These are phyloP conservation scores for Callipepla californica DNA, from an alignment of 2,113 vertebrate genomes.

Conservation along the genomic window DNA sequence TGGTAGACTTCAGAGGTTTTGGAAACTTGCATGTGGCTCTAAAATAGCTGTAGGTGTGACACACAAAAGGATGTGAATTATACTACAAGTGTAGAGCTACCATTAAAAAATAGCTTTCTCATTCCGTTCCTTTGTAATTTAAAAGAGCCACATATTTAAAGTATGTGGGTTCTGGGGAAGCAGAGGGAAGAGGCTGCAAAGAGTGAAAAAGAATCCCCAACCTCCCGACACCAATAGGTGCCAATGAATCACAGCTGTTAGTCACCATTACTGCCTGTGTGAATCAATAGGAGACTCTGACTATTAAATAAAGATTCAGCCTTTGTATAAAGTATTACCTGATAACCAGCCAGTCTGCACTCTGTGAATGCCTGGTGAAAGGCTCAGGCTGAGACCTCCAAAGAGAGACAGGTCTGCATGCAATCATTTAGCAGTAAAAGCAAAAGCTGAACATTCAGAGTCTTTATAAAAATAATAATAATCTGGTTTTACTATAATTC, in stretches of 20 bases:
- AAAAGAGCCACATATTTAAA: not conserved
- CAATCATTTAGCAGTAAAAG: not conserved
- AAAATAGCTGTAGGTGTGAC: not conserved
- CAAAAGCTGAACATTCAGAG: not conserved
- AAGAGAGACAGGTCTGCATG: not conserved
- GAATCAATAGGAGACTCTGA: slow-evolving; percentile 34
- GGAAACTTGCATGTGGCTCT: not conserved
- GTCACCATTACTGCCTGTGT: slow-evolving; percentile 20
- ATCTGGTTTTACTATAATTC: not conserved
- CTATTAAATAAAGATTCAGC: slow-evolving; percentile 37
- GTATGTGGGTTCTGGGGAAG: not conserved
- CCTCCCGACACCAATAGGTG: not conserved
- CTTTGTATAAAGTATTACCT: slow-evolving; percentile 33
- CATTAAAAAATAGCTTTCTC: not conserved
- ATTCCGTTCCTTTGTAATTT: not conserved
- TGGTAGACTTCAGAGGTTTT: not conserved
- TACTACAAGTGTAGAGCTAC: not conserved
- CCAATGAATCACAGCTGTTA: slow-evolving; percentile 59
- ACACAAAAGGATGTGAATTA: not conserved
- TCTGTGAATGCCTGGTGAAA: not conserved
- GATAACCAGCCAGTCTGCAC: slow-evolving; percentile 3
- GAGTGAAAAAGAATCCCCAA: slow-evolving; percentile 7
- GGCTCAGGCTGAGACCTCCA: not conserved
- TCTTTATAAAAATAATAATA: not conserved
- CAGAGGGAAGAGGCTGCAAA: slow-evolving; percentile 18